Percentiles rank a stretch among this genome's conserved stretches.
These are phyloP conservation scores for Microctenopoma stevenorrisi DNA, from an alignment of 2,797 vertebrate species.

Conservation along the genomic window DNA sequence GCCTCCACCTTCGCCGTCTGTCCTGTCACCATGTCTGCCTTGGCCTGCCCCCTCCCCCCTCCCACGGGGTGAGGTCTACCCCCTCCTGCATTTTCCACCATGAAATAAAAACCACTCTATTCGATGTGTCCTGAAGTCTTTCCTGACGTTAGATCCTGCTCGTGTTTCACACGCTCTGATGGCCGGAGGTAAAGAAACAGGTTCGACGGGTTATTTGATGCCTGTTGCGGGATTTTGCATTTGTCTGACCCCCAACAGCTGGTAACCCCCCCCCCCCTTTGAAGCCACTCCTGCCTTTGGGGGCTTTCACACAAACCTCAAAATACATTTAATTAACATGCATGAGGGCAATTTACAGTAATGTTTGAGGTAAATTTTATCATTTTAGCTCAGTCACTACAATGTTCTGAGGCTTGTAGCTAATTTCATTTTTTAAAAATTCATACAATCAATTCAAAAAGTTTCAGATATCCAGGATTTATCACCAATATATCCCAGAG, in stretches of 20 bases:
- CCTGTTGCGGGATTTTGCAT: constrained; percentile 48
- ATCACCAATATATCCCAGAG: too few relatives aligned
- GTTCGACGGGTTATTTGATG: constrained; percentile 59
- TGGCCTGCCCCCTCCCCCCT: constrained; percentile 33
- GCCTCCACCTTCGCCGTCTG: constrained; percentile 26
- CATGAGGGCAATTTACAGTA: neutral
- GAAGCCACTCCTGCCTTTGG: constrained; percentile 11
- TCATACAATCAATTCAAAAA: too few relatives aligned
- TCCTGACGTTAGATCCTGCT: constrained; percentile 15
- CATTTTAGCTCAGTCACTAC: neutral
- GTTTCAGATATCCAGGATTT: too few relatives aligned
- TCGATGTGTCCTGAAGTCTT: constrained; percentile 36
- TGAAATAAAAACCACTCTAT: constrained; percentile 79
- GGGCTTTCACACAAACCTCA: neutral
- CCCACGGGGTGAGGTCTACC: constrained; percentile 5
- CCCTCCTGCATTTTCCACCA: constrained; percentile 70
- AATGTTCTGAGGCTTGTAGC: neutral
- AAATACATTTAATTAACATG: neutral
- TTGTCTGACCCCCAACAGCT: constrained; percentile 65
- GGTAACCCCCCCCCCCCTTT: constrained; percentile 16
- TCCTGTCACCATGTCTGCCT: constrained; percentile 68
- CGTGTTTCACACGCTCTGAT: constrained; percentile 42
- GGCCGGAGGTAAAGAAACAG: constrained; percentile 36
- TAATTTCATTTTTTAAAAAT: neutral
- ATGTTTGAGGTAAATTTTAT: neutral